phyloP scores from a whole-genome alignment of 2,888 invertebrate species.

The Cinara cedri region DNA sequence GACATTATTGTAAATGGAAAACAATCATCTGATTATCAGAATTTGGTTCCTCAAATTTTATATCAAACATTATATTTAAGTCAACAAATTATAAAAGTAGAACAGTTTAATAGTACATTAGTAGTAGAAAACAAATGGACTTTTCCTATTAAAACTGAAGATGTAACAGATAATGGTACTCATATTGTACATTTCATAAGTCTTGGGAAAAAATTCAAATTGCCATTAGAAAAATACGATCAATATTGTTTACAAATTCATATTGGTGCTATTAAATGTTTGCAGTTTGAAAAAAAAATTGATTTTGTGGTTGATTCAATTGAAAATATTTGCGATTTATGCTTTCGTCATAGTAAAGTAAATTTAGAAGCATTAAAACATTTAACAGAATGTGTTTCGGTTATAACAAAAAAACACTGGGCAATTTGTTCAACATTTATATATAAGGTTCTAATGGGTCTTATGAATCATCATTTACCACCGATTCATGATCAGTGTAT shows the following conservation, averaged over 20 bases:
- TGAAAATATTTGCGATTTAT: constrained; percentile 44
- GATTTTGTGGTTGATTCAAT: constrained; percentile 12
- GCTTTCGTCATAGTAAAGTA: constrained; percentile 30
- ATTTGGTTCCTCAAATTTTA: constrained; percentile 40
- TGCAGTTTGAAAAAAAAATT: constrained; percentile 18
- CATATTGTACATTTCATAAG: constrained; percentile 14
- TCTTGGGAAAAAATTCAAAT: constrained; percentile 27
- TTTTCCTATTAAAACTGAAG: constrained; percentile 2
- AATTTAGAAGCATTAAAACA: constrained; percentile 48
- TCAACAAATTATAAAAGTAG: not conserved
- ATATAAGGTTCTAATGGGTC: constrained; percentile 47
- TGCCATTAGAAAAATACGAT: constrained; percentile 37
- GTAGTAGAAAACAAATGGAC: not conserved
- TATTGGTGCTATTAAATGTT: constrained; percentile 42
- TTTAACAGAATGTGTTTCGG: constrained; percentile 39
- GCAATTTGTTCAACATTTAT: constrained; percentile 6
- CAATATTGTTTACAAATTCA: constrained; percentile 42
- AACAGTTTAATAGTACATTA: not conserved
- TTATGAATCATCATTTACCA: constrained; percentile 47
- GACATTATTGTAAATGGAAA: constrained; percentile 25
- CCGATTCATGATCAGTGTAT: constrained; percentile 49
- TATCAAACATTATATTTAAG: constrained; percentile 41
- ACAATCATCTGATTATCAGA: constrained; percentile 23
- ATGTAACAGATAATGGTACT: constrained; percentile 7
- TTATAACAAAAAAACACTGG: constrained; percentile 48